phyloP scores from a whole-genome alignment of 2,888 invertebrate genomes.

The Elaeidobius kamerunicus region DNA sequence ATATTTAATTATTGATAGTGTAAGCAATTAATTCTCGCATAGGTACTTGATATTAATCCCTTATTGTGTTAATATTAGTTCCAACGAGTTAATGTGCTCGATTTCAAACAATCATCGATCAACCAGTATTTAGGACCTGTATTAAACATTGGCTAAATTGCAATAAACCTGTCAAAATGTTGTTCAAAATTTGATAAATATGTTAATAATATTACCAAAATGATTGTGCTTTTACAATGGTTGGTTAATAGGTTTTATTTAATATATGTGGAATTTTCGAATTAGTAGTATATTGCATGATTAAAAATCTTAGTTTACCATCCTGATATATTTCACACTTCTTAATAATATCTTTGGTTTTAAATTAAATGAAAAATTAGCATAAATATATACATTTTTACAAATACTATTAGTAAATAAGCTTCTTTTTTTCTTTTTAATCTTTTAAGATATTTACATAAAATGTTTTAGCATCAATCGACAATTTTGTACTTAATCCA shows the following conservation, averaged over 20 bases:
- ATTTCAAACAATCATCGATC: slow-evolving; percentile 25
- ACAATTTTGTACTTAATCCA: too few species aligned
- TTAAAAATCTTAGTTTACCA: too few species aligned
- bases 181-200: slow-evolving; percentile 29
- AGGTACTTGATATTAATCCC: slow-evolving; percentile 28
- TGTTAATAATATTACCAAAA: slow-evolving; percentile 21
- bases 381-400: not conserved
- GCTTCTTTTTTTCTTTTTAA: not conserved
- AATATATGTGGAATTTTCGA: too few species aligned
- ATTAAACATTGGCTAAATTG: slow-evolving; percentile 22
- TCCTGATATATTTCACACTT: too few species aligned
- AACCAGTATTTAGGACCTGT: slow-evolving; percentile 23
- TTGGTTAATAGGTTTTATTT: too few species aligned
- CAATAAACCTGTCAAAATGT: slow-evolving; percentile 29
- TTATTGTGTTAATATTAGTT: slow-evolving; percentile 29
- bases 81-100: slow-evolving; percentile 24
- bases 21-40: slow-evolving; percentile 24
- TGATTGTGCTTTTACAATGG: slow-evolving; percentile 8
- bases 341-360: not conserved
- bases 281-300: too few species aligned
- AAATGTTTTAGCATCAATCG: too few species aligned
- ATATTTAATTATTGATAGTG: slow-evolving; percentile 24
- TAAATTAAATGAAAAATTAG: too few species aligned
- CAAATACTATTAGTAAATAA: not conserved
- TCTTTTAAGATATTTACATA: too few species aligned